Conservation (phyloP, 2,888 invertebrate species). For the Lamproptera curius region DNA sequence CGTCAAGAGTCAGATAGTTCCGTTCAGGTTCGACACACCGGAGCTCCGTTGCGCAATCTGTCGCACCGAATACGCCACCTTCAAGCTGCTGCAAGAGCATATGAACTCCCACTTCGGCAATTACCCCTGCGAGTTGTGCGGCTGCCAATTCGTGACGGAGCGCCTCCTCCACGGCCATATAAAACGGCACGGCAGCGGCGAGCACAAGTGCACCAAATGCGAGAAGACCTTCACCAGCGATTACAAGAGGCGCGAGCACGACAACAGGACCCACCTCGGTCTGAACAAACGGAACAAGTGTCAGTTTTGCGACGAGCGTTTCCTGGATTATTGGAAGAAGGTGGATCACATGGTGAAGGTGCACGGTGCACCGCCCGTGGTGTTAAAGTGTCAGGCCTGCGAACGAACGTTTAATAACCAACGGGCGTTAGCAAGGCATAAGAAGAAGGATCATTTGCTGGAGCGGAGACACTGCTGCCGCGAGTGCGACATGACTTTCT, state of each 20-base stretch:
- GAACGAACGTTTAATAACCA: conserved; percentile 45
- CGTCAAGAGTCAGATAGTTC: conserved; percentile 46
- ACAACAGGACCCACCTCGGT: conserved; percentile 31
- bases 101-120: conserved; percentile 56
- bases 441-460: conserved; percentile 56
- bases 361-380: conserved; percentile 42
- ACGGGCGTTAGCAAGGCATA: conserved; percentile 41
- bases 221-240: conserved; percentile 40
- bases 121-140: conserved; percentile 45
- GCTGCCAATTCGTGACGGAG: conserved; percentile 41
- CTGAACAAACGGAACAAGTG: conserved; percentile 41
- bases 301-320: conserved; percentile 40
- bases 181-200: conserved; percentile 41
- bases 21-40: conserved; percentile 51
- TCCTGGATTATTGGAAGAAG: conserved; percentile 48
- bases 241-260: conserved; percentile 31
- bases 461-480: conserved; percentile 56
- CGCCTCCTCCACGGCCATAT: conserved; percentile 37
- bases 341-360: conserved; percentile 46
- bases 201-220: conserved; percentile 46
- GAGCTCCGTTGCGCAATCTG: conserved; percentile 47
- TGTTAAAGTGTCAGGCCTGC: conserved; percentile 49
- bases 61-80: conserved; percentile 36
- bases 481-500: conserved; percentile 60
- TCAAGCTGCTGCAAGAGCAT: conserved; percentile 52